These are phyloP conservation scores for Brotula barbata DNA, from an alignment of 2,797 vertebrate species.

Conservation along the genomic window DNA sequence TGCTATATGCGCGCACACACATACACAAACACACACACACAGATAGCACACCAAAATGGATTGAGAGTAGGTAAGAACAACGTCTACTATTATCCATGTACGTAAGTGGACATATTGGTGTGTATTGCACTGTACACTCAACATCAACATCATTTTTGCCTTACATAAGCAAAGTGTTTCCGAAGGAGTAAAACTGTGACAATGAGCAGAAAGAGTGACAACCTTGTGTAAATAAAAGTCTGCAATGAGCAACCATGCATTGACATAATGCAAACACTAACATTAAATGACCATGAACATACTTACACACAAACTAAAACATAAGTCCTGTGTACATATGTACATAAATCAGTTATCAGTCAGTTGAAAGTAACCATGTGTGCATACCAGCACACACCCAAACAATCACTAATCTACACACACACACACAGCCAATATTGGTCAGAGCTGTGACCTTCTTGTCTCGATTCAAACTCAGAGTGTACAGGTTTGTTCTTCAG, in stretches of 20 bases:
- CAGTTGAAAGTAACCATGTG: conserved; percentile 53
- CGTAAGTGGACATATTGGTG: not conserved
- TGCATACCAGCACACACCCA: conserved; percentile 3
- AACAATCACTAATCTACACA: conserved; percentile 13
- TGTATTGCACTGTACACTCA: not conserved
- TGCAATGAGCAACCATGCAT: conserved; percentile 18
- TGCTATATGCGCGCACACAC: conserved; percentile 70
- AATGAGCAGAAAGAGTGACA: conserved; percentile 1
- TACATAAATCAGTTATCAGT: conserved; percentile 59
- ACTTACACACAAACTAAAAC: conserved; percentile 34
- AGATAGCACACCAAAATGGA: too few species aligned
- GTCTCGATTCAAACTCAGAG: conserved; percentile 47
- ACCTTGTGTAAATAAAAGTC: conserved; percentile 25
- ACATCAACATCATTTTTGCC: not conserved
- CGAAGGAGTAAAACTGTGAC: conserved; percentile 6
- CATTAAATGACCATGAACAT: conserved; percentile 19
- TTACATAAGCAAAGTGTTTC: not conserved
- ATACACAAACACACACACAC: conserved; percentile 29
- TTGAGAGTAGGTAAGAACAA: not conserved
- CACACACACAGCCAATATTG: conserved; percentile 66
- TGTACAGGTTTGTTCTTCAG: conserved; percentile 29
- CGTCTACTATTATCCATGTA: not conserved
- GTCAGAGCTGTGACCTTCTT: conserved; percentile 64
- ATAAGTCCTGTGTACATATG: conserved; percentile 58
- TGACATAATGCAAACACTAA: conserved; percentile 19